Conservation (phyloP, 2,113 vertebrate genomes). For the Aldabrachelys gigantea region DNA sequence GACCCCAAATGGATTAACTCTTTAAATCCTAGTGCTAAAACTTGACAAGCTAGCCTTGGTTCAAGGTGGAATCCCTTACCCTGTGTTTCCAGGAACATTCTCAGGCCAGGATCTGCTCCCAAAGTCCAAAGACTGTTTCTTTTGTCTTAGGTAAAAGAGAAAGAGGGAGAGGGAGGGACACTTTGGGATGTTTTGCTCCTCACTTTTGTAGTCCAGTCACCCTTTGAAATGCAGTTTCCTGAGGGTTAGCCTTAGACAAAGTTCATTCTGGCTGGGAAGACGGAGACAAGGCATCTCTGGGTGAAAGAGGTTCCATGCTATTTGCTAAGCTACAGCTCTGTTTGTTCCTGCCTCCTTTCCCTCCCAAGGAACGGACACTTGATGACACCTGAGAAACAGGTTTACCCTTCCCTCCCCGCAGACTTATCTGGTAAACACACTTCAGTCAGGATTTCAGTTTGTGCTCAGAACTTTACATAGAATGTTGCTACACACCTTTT, state of each 20-base stretch:
- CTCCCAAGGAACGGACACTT: too few species aligned
- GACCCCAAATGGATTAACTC: too few species aligned
- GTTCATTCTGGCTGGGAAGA: neutral
- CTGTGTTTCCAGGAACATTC: too few species aligned
- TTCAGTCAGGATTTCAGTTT: too few species aligned
- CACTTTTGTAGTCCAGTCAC: neutral
- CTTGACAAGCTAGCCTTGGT: too few species aligned
- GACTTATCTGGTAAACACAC: too few species aligned
- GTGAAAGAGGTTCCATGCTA: neutral
- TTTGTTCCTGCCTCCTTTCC: neutral
- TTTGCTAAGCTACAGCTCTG: neutral
- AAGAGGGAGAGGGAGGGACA: neutral
- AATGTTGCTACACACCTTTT: too few species aligned
- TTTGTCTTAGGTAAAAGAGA: neutral
- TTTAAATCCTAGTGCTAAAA: too few species aligned
- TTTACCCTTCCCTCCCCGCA: too few species aligned
- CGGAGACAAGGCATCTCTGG: neutral
- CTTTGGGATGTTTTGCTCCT: neutral
- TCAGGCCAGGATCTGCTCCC: neutral
- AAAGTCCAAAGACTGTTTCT: neutral
- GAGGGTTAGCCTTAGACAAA: neutral
- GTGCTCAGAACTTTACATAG: too few species aligned
- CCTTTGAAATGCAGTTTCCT: neutral
- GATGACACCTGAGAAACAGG: neutral
- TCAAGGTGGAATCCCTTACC: too few species aligned